Evolutionary conservation across 35 echinoderm and acorn worm genomes (phyloP).

Genomic region (Chiridota heheva): DNA sequence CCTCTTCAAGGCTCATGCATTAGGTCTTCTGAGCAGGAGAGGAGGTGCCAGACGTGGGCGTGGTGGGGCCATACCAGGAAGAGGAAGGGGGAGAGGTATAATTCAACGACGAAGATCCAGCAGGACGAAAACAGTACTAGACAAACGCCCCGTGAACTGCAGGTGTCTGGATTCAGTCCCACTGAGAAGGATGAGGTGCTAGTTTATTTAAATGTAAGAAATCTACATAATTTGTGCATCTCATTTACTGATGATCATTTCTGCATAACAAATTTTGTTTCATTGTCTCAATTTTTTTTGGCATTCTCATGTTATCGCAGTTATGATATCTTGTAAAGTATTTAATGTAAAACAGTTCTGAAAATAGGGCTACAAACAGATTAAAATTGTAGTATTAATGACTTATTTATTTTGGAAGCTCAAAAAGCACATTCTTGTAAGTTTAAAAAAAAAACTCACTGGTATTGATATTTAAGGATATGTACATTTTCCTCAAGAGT

Average conservation of each 20-base stretch:
- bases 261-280: not conserved
- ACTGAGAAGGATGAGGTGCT: constrained; percentile 92
- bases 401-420: no score
- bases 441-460: no score
- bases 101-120: constrained; percentile 48
- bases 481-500: no score
- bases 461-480: no score
- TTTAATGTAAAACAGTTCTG: not conserved
- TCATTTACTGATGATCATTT: no score
- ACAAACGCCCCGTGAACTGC: constrained; percentile 84
- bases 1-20: constrained; percentile 51
- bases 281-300: not conserved
- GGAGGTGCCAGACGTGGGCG: constrained; percentile 54
- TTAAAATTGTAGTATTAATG: not conserved
- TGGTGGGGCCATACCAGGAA: constrained; percentile 9
- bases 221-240: no score
- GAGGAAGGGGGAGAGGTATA: constrained; percentile 58
- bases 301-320: not conserved
- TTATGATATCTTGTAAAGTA: not conserved
- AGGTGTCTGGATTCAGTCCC: constrained; percentile 61
- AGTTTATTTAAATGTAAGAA: constrained; percentile 89
- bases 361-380: not conserved
- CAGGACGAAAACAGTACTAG: constrained; percentile 64
- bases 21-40: constrained; percentile 45
- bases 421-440: no score